Evolutionary conservation across 2,797 vertebrate genomes (phyloP).

Genomic region (Tinamus major): DNA sequence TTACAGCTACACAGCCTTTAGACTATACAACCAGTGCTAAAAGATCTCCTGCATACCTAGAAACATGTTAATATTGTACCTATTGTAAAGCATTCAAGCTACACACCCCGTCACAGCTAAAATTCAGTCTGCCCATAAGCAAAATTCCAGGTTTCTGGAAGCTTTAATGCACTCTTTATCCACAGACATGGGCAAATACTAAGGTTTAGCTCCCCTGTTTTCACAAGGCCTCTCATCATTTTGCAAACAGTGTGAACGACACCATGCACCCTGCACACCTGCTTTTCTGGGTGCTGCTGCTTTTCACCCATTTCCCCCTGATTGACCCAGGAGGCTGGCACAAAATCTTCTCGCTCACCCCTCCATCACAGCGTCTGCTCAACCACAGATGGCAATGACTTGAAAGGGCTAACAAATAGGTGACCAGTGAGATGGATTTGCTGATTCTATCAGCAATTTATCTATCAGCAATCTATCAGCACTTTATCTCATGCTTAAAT

Average conservation of each 20-base stretch:
- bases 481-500: not conserved
- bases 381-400: not conserved
- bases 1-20: not conserved
- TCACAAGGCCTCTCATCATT: not conserved
- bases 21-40: not conserved
- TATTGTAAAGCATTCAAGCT: not conserved
- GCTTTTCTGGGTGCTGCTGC: not conserved
- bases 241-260: not conserved
- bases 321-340: not conserved
- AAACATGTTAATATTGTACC: not conserved
- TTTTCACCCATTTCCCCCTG: not conserved
- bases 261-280: not conserved
- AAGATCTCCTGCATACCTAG: not conserved
- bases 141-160: not conserved
- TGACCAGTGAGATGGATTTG: not conserved
- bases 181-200: not conserved
- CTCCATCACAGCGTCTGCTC: not conserved
- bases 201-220: not conserved
- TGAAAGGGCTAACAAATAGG: not conserved
- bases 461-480: no score
- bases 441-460: no score
- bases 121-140: not conserved
- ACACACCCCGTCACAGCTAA: not conserved
- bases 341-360: not conserved
- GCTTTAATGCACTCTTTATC: not conserved